A percentile compares a stretch with the other conserved stretches of the same genome.
Evolutionary conservation across 2,797 vertebrate genomes (phyloP).

Genomic region (Sitta carolinensis): DNA sequence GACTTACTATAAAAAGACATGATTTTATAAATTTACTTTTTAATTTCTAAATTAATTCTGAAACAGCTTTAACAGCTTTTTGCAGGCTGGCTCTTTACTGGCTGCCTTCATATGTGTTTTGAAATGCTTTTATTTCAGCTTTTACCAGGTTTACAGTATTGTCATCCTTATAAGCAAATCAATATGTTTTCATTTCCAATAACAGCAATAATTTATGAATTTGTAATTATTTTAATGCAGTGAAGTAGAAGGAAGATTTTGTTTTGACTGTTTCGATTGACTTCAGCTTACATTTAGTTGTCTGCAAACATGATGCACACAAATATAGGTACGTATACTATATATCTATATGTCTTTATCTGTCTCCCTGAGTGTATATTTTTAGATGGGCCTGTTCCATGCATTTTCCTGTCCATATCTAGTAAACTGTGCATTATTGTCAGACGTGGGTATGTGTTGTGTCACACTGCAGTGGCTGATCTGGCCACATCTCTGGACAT

Average conservation of each 20-base stretch:
- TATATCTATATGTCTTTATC: not conserved
- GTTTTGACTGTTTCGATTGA: not conserved
- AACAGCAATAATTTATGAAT: not conserved
- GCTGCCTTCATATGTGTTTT: not conserved
- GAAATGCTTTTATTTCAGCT: not conserved
- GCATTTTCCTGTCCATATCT: not conserved
- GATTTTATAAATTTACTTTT: not conserved
- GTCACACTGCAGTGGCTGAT: accelerated
- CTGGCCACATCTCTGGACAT: accelerated
- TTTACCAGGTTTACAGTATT: not conserved
- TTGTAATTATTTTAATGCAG: not conserved
- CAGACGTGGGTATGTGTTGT: not conserved
- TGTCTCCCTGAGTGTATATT: not conserved
- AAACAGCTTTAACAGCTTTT: not conserved
- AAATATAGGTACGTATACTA: not conserved
- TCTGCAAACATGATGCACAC: not conserved
- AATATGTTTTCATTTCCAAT: not conserved
- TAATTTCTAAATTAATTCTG: not conserved
- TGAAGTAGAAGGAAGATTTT: not conserved
- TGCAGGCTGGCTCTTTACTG: not conserved
- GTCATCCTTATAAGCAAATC: not conserved
- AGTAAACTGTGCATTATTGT: not conserved
- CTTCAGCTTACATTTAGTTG: not conserved
- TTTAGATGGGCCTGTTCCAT: not conserved
- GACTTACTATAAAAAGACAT: not conserved